These are phyloP conservation scores for Tetramorium bicarinatum DNA, from an alignment of 2,888 invertebrate species.

Conservation along the genomic window DNA sequence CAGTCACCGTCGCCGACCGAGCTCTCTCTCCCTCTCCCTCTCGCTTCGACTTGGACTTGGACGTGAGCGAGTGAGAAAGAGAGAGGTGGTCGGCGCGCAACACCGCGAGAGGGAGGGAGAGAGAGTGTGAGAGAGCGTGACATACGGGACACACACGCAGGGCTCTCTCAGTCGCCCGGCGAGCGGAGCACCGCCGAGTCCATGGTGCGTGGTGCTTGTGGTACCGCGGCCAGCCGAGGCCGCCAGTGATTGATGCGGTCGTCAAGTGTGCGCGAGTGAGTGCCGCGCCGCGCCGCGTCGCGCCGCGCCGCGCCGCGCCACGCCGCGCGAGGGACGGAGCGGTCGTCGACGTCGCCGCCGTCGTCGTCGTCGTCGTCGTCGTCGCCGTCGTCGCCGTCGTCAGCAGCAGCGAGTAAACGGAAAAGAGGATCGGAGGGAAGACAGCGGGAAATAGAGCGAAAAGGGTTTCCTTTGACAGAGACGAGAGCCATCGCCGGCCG, in stretches of 20 bases:
- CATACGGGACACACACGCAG: neutral
- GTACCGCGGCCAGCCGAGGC: constrained; percentile 68
- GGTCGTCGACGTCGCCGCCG: neutral
- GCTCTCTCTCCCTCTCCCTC: neutral
- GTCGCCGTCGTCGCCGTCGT: no score
- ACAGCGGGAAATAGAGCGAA: constrained; percentile 35
- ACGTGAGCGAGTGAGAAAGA: constrained; percentile 23
- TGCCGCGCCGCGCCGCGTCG: constrained; percentile 43
- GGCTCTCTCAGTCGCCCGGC: constrained; percentile 52
- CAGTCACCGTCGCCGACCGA: neutral
- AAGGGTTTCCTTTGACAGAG: constrained; percentile 18
- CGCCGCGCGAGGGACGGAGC: neutral
- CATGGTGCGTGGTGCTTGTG: constrained; percentile 69
- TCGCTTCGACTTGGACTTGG: neutral
- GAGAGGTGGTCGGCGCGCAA: constrained; percentile 15
- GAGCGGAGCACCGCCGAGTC: constrained; percentile 33
- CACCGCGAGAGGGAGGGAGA: constrained; percentile 30
- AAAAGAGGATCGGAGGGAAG: neutral
- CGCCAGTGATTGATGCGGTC: constrained; percentile 63
- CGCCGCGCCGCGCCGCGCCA: constrained; percentile 31
- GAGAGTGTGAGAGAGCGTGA: constrained; percentile 56
- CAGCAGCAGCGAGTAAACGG: neutral
- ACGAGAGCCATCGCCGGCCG: constrained; percentile 51
- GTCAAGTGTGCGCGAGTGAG: constrained; percentile 64
- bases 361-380: neutral